Evolutionary conservation across 2,888 invertebrate species (phyloP), one percentile per base, ranked within the genome.

Genomic region (Tipula unca): DNA sequence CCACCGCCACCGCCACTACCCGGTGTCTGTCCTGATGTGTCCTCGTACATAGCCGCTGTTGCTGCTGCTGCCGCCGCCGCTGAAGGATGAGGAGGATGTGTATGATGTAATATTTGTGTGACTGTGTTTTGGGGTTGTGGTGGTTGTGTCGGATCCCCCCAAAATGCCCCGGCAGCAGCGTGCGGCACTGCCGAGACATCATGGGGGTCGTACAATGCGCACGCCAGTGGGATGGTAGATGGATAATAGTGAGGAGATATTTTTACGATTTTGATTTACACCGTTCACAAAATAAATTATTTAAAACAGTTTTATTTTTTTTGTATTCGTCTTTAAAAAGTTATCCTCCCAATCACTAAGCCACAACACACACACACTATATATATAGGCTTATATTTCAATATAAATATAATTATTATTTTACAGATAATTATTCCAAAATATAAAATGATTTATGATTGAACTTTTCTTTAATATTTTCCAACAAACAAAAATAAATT

Each of bases 111-210:
- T 89, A 90, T 90, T 91, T 92, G 92, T 91, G 92, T 91, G 91
- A 91, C 91, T 90, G 90, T 90, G 91, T 92, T 90, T 92, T 91
- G 90, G 89, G 91, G 91, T 32, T 83, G 83, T 89, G 91, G 91
- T 91, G 90, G 91, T 91, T 91, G 91, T 90, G 91, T 92, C 90
- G 92, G 92, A 91, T 92, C 91, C 90, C 91, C 91, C 91, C 91
- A 91, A 91, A 91, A 91, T 89, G 90, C 89, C 91, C 91, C 91
- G 91, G 91, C 91, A 91, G 91, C 89, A 90, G 90, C 91, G 91
- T 91, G 91, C 90, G 91, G 91, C 91, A 91, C 91, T 91, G 91
- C 91, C 91, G 91, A 90, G 91, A 91, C 91, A 91, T 91, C 91
- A 91, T 91, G 91, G 91, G 91, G 91, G 91, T 91, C 91, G 91